Base-by-base conservation (phyloP, 2,113 vertebrate genomes). In the Chroicocephalus ridibundus region DNA sequence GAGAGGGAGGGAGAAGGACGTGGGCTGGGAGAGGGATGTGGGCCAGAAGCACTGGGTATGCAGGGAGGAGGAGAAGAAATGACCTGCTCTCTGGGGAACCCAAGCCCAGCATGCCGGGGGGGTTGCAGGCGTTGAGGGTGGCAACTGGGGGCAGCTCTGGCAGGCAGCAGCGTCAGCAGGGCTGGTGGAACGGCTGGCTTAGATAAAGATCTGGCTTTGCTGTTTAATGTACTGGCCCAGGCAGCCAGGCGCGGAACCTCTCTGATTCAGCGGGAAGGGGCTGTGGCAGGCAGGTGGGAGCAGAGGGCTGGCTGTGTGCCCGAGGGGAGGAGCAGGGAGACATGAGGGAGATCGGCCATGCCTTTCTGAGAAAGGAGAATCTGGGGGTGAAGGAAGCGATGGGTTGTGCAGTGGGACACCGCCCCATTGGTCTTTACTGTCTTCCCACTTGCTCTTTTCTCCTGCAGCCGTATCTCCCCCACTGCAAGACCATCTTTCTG, bases 171-270 rank as follows among this genome's bases (percentile, higher is more conserved):
- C 29, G 38, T 60, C 44, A 18, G 46, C 17, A 42, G 77, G 62
- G 60, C 52, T 70, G n/a, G 49, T 47, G 80, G 93, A 71, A 66
- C 3, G 1, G 69, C 27, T 70, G 75, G 57, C 80, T 90, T 69
- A 47, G 78, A 91, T 94, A 96, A 90, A 95, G 79, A 66, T 42
- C 94, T 36, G 58, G 38, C 83, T 80, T 92, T 71, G 32, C 60
- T 11, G 92, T 95, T 91, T 62, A 54, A 52, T 7, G 18, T 42
- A 51, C 18, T 57, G 11, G 31, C 42, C 51, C 21, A 81, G 69
- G 85, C 80, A 72, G 52, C 34, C 42, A 49, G 49, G 68, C 14
- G 1, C 5, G 15, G 85, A 81, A 74, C 91, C 81, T 88, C 88
- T 96, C 75, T 31, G 68, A 81, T 94, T 64, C 82, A 49, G 94